Evolutionary conservation across 2,113 vertebrate genomes (phyloP).

Genomic region (Cottus gobio): DNA sequence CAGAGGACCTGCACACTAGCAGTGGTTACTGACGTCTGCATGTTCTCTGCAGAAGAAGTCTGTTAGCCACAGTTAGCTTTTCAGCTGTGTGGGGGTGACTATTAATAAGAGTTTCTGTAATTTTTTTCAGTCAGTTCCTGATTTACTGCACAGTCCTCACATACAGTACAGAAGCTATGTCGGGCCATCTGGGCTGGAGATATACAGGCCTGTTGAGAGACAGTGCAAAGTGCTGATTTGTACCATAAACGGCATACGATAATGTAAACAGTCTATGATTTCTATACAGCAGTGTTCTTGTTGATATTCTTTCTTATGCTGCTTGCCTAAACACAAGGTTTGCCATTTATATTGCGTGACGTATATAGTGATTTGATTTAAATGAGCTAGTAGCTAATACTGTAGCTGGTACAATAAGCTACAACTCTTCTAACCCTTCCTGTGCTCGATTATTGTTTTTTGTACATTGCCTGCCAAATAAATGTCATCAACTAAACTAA

Average conservation of each 20-base stretch:
- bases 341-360: background rate
- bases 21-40: background rate
- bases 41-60: background rate
- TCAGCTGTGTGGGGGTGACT: background rate
- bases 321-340: background rate
- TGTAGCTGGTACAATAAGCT: too few species aligned
- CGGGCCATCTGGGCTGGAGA: slow-evolving; percentile 36
- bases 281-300: slow-evolving; percentile 15
- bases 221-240: slow-evolving; percentile 39
- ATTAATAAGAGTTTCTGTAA: background rate
- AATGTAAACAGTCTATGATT: slow-evolving; percentile 48
- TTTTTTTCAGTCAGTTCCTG: background rate
- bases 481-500: background rate
- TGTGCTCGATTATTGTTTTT: background rate
- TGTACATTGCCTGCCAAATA: background rate
- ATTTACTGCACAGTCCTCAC: slow-evolving; percentile 25
- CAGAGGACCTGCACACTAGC: background rate
- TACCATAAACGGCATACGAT: slow-evolving; percentile 39
- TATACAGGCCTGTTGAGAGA: slow-evolving; percentile 23
- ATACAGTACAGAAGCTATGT: slow-evolving; percentile 23
- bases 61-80: slow-evolving; percentile 7
- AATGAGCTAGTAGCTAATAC: too few species aligned
- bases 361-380: background rate
- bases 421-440: background rate
- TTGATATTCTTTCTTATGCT: slow-evolving; percentile 10